Conservation (phyloP, 2,113 vertebrate genomes). For the Hemiscyllium ocellatum region DNA sequence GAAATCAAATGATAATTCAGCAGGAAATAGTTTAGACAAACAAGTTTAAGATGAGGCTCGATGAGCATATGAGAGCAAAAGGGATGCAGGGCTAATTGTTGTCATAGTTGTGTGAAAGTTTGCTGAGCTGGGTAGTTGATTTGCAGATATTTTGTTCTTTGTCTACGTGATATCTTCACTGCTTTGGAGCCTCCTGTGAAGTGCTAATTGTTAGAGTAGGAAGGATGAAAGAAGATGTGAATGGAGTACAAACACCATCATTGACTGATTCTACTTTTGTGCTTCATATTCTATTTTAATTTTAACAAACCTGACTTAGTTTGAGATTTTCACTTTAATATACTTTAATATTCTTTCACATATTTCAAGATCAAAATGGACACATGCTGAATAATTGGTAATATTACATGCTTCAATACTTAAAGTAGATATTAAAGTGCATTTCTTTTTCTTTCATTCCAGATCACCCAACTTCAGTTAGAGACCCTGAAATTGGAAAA, state of each 20-base stretch:
- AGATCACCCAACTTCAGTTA: constrained; percentile 70
- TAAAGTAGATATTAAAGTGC: neutral
- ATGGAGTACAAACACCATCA: neutral
- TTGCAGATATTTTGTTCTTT: too few relatives aligned
- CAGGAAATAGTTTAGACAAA: neutral
- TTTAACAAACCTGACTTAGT: neutral
- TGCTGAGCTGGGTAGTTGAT: too few relatives aligned
- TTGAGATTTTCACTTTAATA: neutral
- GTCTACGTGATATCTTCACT: too few relatives aligned
- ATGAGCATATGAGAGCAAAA: neutral
- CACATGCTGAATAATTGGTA: neutral
- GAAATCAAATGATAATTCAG: neutral
- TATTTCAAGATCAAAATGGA: neutral
- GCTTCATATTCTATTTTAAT: neutral
- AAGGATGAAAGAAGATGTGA: neutral
- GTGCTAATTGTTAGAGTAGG: neutral
- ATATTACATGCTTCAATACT: neutral
- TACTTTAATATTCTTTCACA: neutral
- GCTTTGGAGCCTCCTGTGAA: too few relatives aligned
- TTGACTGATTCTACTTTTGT: neutral
- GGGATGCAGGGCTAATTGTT: neutral
- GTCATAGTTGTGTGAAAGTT: too few relatives aligned
- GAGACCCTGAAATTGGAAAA: constrained; percentile 76
- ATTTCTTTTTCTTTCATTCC: constrained; percentile 14
- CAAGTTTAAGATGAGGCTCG: neutral